Evolutionary conservation across 2,797 vertebrate species (phyloP).

Genomic region (Astyanax mexicanus): DNA sequence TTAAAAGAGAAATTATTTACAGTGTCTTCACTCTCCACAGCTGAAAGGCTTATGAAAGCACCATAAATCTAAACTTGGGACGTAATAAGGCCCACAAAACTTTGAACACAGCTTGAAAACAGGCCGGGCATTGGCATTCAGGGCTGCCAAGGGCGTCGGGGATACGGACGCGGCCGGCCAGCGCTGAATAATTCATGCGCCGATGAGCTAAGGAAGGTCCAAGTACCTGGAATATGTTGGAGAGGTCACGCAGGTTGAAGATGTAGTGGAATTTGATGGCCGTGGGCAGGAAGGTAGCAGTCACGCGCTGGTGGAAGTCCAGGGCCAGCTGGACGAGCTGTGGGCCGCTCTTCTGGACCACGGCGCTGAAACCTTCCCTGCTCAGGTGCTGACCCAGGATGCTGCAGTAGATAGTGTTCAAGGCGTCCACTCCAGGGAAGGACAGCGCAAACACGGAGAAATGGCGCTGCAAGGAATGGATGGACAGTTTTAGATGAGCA

Average conservation of each 20-base stretch:
- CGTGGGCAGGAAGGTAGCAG: constrained; percentile 88
- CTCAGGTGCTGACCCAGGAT: constrained; percentile 88
- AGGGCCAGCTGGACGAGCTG: constrained; percentile 85
- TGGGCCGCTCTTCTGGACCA: constrained; percentile 80
- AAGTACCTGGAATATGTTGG: constrained; percentile 93
- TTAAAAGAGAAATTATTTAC: constrained; percentile 77
- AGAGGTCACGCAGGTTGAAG: constrained; percentile 95
- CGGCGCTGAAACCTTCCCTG: constrained; percentile 73
- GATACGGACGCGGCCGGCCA: not conserved
- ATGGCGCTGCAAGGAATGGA: constrained; percentile 81
- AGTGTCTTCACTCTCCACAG: constrained; percentile 63
- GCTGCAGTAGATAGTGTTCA: constrained; percentile 91
- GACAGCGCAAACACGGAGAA: constrained; percentile 92
- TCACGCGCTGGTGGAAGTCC: constrained; percentile 83
- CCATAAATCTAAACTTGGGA: constrained; percentile 2
- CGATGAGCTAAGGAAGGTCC: not conserved
- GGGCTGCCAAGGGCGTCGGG: constrained; percentile 24
- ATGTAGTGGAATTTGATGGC: constrained; percentile 96
- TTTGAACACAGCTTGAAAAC: constrained; percentile 31
- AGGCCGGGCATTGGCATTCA: constrained; percentile 35
- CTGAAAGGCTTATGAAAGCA: constrained; percentile 51
- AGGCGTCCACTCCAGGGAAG: constrained; percentile 86
- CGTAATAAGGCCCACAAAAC: constrained; percentile 17
- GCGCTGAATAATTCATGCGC: constrained; percentile 39
- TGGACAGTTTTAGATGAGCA: not conserved